Evolutionary conservation across 2,888 invertebrate species (phyloP).

Genomic region (Latrodectus hesperus): DNA sequence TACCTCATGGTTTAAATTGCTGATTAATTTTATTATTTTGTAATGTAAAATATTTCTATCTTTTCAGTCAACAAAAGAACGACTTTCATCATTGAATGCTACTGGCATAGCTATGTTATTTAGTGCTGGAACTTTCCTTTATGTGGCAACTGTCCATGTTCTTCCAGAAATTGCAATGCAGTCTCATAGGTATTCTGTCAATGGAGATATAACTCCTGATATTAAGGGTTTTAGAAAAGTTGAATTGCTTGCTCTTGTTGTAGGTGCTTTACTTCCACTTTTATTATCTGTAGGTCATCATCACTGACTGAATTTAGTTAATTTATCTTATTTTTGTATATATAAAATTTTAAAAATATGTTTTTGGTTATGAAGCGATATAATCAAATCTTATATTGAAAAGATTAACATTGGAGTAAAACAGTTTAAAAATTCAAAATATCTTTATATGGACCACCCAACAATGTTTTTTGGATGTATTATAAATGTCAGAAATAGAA

Average conservation of each 20-base stretch:
- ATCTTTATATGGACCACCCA: too few species aligned
- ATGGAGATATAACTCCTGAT: constrained; percentile 44
- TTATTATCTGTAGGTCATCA: constrained; percentile 93
- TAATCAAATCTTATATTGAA: too few species aligned
- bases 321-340: background rate
- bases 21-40: too few species aligned
- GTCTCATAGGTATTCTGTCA: constrained; percentile 48
- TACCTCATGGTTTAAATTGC: too few species aligned
- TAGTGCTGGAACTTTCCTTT: constrained; percentile 98
- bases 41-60: background rate
- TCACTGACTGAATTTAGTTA: constrained; percentile 78
- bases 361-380: background rate
- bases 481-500: too few species aligned
- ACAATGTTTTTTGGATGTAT: too few species aligned
- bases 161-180: constrained; percentile 86
- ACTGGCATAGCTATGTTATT: constrained; percentile 99
- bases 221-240: constrained; percentile 81
- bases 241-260: constrained; percentile 88
- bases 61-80: constrained; percentile 89
- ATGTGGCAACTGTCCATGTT: constrained; percentile 99
- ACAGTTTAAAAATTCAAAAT: too few species aligned
- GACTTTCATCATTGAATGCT: constrained; percentile 89
- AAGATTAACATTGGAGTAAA: too few species aligned
- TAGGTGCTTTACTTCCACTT: constrained; percentile 91
- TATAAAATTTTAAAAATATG: background rate